Evolutionary conservation across 2,888 invertebrate species (phyloP).

Genomic region (Gibbula magus): DNA sequence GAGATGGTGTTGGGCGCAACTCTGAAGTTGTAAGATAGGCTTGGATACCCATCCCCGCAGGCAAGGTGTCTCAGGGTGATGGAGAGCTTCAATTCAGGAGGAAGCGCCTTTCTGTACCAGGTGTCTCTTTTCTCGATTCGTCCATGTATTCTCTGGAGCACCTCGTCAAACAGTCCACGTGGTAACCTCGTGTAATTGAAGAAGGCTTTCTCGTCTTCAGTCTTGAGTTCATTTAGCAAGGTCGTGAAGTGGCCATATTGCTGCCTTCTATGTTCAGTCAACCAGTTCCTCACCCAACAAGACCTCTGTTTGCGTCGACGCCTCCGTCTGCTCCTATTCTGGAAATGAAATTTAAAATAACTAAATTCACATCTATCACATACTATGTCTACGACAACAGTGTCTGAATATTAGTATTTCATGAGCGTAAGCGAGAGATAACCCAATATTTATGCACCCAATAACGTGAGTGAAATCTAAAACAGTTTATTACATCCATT

Average conservation of each 20-base stretch:
- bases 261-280: slow-evolving; percentile 15
- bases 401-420: no score
- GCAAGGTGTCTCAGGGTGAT: slow-evolving; percentile 43
- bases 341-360: no score
- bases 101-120: slow-evolving; percentile 35
- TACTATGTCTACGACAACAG: no score
- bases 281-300: background rate
- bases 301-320: no score
- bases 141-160: slow-evolving; percentile 37
- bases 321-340: no score
- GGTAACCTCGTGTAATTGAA: slow-evolving; percentile 46
- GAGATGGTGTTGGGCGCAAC: slow-evolving; percentile 45
- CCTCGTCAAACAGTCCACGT: no score
- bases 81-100: slow-evolving; percentile 37
- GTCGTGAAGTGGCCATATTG: slow-evolving; percentile 40
- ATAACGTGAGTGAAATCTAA: no score
- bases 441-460: no score
- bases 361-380: no score
- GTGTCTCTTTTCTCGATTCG: slow-evolving; percentile 35
- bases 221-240: slow-evolving; percentile 43
- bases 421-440: no score
- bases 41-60: slow-evolving; percentile 39
- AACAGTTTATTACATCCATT: no score
- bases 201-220: slow-evolving; percentile 43
- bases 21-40: slow-evolving; percentile 38